Evolutionary conservation across 2,888 invertebrate genomes (phyloP).

Genomic region (Choreutis nemorana): DNA sequence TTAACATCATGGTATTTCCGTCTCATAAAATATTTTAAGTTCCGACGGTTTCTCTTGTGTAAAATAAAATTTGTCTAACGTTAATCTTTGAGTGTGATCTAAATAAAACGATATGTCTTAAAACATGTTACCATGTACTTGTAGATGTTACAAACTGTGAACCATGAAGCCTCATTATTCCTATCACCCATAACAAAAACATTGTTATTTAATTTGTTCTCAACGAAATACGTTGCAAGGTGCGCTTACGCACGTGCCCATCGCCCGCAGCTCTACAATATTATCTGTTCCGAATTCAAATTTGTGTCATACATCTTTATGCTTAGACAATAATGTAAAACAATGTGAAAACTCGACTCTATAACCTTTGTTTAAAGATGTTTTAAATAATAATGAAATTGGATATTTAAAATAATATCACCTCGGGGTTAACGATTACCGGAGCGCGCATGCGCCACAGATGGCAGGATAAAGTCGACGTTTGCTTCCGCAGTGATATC

Average conservation of each 20-base stretch:
- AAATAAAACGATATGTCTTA: too few relatives aligned
- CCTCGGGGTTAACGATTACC: constrained; percentile 67
- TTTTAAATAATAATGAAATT: constrained; percentile 58
- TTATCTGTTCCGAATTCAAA: constrained; percentile 57
- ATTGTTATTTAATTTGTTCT: constrained; percentile 34
- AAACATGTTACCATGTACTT: too few relatives aligned
- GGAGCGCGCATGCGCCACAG: constrained; percentile 61
- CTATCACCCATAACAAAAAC: constrained; percentile 33
- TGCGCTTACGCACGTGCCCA: constrained; percentile 60
- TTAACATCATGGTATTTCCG: neutral
- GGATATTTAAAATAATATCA: constrained; percentile 66
- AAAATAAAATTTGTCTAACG: too few relatives aligned
- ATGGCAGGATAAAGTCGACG: constrained; percentile 64
- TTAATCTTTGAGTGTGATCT: too few relatives aligned
- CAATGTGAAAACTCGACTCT: constrained; percentile 49
- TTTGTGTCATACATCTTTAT: constrained; percentile 61
- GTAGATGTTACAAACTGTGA: too few relatives aligned
- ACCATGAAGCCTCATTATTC: too few relatives aligned
- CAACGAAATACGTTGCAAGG: constrained; percentile 35
- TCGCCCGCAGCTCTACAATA: constrained; percentile 43
- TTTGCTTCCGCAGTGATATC: constrained; percentile 68
- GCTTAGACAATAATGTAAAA: constrained; percentile 29
- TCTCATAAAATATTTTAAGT: neutral
- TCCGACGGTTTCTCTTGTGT: too few relatives aligned
- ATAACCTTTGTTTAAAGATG: constrained; percentile 38